phyloP scores from a whole-genome alignment of 2,888 invertebrate species.

The Standfussiana lucernea region DNA sequence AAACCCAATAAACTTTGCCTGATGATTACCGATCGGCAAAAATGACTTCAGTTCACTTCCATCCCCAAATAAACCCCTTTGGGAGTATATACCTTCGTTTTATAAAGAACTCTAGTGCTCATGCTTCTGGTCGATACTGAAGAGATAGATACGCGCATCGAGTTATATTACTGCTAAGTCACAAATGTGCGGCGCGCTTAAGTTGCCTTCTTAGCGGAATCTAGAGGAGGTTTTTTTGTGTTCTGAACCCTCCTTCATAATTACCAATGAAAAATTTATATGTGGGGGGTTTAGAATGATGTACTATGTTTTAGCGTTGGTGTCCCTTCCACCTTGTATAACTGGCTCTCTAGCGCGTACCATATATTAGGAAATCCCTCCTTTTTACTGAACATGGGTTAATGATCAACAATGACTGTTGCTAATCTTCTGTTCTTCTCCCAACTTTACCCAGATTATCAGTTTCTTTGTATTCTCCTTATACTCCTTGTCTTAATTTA shows the following conservation, averaged over 20 bases:
- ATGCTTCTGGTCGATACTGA: too few relatives aligned
- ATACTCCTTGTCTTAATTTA: background rate
- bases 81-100: background rate
- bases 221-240: too few relatives aligned
- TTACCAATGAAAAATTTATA: too few relatives aligned
- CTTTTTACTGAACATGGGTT: background rate
- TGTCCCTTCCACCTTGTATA: too few relatives aligned
- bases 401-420: constrained; percentile 26
- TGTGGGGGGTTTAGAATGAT: too few relatives aligned
- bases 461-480: constrained; percentile 1
- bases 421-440: constrained; percentile 1
- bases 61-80: background rate
- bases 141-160: too few relatives aligned
- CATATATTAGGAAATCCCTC: background rate
- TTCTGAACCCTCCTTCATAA: too few relatives aligned
- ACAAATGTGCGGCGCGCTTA: too few relatives aligned
- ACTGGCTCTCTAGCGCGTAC: background rate
- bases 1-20: background rate
- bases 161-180: too few relatives aligned
- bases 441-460: background rate
- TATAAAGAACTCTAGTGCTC: background rate
- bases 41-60: background rate
- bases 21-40: background rate
- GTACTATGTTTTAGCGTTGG: too few relatives aligned
- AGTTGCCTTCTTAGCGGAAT: too few relatives aligned